Evolutionary conservation across 2,888 invertebrate genomes (phyloP), one percentile per base, ranked within the genome.

Genomic region (Neria commutata): DNA sequence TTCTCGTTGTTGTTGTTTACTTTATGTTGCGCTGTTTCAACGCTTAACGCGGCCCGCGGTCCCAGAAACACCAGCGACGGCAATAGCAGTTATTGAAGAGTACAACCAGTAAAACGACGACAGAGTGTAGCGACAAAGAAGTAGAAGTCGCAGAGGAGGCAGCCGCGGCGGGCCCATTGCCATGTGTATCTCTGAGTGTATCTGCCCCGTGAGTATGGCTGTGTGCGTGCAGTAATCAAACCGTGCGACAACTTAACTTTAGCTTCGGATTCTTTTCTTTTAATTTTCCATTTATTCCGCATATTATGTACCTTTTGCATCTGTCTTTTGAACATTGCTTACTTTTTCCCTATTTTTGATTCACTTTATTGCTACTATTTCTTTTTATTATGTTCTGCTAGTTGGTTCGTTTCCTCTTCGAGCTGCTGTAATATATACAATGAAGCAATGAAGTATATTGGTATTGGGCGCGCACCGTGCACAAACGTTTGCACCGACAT

Each of bases 11-110:
- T 56, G 34, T 45, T 21, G 26, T 51, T 52, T 25, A 46, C 46
- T 52, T 46, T 52, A 57, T 34, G 47, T 52, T 29, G 25, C 57
- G n/a, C n/a, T n/a, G n/a, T 52, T 52, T 52, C 51, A 56, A 56
- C 51, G 50, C 42, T 56, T 51, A 34, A 51, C 37, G 46, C 51
- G 45, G 25, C 46, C 51, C 46, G n/a, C n/a, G n/a, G n/a, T n/a
- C n/a, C n/a, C n/a, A n/a, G n/a, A n/a, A n/a, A n/a, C n/a, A n/a
- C n/a, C n/a, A n/a, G n/a, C n/a, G n/a, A n/a, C n/a, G n/a, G n/a
- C n/a, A n/a, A n/a, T n/a, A 56, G 46, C 46, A 56, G 24, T 24
- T 40, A 52, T 25, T 47, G 47, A 52, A 47, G 37, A 34, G 37
- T 19, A 34, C 33, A 33, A n/a, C 11, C 14, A 23, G 33, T 8